Base-by-base conservation (phyloP, 2,797 vertebrate species). In the Pelobates cultripes region DNA sequence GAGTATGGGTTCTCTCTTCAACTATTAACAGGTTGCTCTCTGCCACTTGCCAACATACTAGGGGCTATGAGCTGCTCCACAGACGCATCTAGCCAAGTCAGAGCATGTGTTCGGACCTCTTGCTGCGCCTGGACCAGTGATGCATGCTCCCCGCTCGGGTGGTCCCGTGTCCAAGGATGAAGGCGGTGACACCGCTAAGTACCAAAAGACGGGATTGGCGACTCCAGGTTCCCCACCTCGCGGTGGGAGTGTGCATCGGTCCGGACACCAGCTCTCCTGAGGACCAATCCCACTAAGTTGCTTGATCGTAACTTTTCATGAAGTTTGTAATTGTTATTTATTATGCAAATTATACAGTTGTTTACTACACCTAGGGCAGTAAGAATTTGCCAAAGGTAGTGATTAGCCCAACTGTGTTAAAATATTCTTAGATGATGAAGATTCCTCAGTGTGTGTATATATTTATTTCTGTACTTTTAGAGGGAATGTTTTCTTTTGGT, bases 191-290 rank as follows among this genome's bases (percentile, higher is more conserved):
- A 92, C 94, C 93, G 92, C 94, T 92, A 94, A 93, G 94, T 92
- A 90, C 93, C 94, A 93, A 94, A 92, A 94, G 92, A 94, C 92
- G 93, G 93, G 94, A 94, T 95, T 93, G 92, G 92, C 93, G 92
- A 92, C 93, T 93, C 93, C 93, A 71, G 93, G 92, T 93, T 93
- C 92, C 92, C 94, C 93, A 93, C 94, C 91, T 94, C 93, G 92
- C 93, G 90, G 93, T 94, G 93, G 94, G 94, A 95, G 94, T 94
- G 94, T 95, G 94, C 94, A 95, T 95, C 94, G 91, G 94, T 94
- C 93, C 94, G 94, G 94, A 84, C 77, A 75, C 61, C 78, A 79
- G 82, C 82, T 74, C 73, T 71, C 67, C 77, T 43, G 82, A 84
- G 82, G 82, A 84, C 61, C 66, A 79, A 75, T 79, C 82, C 77